These are phyloP conservation scores for Sylvia atricapilla DNA, from an alignment of 2,113 vertebrate genomes.

Conservation along the genomic window DNA sequence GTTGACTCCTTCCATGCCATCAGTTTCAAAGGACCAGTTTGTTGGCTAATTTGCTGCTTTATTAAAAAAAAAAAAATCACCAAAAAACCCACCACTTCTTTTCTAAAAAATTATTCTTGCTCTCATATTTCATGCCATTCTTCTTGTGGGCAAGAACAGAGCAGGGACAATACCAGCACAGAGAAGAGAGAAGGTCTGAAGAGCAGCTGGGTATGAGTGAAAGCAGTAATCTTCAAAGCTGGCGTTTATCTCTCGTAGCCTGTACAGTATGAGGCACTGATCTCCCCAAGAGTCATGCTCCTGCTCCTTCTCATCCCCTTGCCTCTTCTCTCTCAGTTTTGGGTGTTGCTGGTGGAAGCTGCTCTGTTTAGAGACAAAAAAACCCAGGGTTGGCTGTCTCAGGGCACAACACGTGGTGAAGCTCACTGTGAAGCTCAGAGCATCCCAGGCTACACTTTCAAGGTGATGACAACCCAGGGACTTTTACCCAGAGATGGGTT, in stretches of 20 bases:
- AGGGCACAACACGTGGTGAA: background rate
- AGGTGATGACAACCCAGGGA: background rate
- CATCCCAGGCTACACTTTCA: background rate
- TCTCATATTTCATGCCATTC: background rate
- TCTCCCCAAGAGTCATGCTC: background rate
- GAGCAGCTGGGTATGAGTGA: background rate
- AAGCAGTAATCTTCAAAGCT: background rate
- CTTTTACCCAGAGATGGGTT: background rate
- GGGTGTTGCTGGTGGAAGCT: background rate
- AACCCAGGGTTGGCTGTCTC: background rate
- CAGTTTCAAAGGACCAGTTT: slow-evolving; percentile 23
- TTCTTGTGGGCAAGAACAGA: background rate
- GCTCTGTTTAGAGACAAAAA: background rate
- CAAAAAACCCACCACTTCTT: no score
- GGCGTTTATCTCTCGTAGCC: background rate
- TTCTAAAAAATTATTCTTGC: background rate
- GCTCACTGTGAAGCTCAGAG: background rate
- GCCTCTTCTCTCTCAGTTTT: background rate
- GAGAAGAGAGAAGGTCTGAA: background rate
- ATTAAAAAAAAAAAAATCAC: background rate
- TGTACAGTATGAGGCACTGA: accelerated
- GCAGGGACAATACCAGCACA: background rate
- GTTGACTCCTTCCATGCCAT: background rate
- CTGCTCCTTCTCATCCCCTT: background rate
- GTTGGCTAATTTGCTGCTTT: background rate